Base-by-base conservation (phyloP, 2,113 vertebrate genomes). In the Haemorhous mexicanus region DNA sequence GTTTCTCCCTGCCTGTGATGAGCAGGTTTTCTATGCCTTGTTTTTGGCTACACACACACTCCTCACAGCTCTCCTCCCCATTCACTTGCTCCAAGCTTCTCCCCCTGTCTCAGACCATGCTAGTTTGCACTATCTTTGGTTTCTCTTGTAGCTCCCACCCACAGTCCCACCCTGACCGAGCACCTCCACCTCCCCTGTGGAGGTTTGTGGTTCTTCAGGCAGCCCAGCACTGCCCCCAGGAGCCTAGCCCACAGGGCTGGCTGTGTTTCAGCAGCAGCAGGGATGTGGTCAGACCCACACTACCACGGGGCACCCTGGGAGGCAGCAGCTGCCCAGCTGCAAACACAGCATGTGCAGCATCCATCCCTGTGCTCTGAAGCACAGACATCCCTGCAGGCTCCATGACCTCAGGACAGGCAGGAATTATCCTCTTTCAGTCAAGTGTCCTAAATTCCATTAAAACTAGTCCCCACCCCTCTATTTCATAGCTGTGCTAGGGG, bases 91-190 rank as follows among this genome's bases (percentile, higher is more conserved):
- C 43, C 52, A 49, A 49, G 10, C 6, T 37, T 44, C 30, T 43
- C 5, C 39, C 52, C 22, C 44, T 46, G 6, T 46, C 56, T 63
- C 72, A 41, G 50, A 3, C 27, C 8, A 10, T 12, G 16, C 16
- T 10, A 6, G 12, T 43, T 89, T 22, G 15, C 66, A 44, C 0
- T 1, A 2, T 5, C 35, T 63, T 76, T 43, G 8, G 17, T 81
- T 63, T 61, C 44, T 56, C 33, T 35, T 35, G 49, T 11, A 26
- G 35, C 32, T 89, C 72, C 44, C 53, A 86, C 46, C 55, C 15
- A 3, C 8, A 1, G 11, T 68, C 44, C 49, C 17, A 70, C 37
- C 1, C 0, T 1, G 3, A 26, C 47, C 0, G 0, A n/a, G 28
- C n/a, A 86, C 24, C 24, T 58, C 43, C 23, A 13, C 11, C 8